These are phyloP conservation scores for Ammospiza caudacuta DNA, from an alignment of 2,113 vertebrate species.

Conservation along the genomic window DNA sequence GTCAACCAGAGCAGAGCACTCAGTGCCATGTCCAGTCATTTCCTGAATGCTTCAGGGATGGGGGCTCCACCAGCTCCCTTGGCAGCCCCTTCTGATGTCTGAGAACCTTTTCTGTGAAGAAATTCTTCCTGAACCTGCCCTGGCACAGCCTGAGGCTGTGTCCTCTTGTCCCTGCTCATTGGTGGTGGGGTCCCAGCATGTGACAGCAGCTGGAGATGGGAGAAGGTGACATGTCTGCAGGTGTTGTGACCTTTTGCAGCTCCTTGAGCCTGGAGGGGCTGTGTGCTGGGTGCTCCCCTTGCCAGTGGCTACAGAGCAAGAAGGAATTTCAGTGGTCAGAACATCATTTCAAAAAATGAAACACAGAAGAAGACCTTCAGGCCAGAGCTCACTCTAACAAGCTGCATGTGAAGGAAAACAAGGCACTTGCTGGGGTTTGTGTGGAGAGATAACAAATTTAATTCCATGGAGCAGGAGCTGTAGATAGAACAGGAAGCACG, in stretches of 20 bases:
- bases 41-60: background rate
- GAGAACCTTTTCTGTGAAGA: background rate
- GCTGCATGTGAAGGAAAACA: background rate
- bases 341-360: background rate
- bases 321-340: background rate
- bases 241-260: background rate
- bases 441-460: background rate
- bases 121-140: background rate
- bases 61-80: background rate
- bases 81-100: accelerated
- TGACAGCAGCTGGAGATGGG: background rate
- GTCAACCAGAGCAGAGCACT: background rate
- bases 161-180: background rate
- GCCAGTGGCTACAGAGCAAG: background rate
- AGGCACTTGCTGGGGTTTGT: background rate
- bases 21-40: background rate
- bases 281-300: background rate
- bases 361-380: background rate
- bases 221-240: background rate
- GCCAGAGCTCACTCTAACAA: background rate
- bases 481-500: background rate
- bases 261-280: background rate
- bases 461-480: background rate
- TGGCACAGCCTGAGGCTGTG: background rate
- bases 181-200: background rate